Base-by-base conservation (phyloP, 2,797 vertebrate species). In the Anguilla anguilla region DNA sequence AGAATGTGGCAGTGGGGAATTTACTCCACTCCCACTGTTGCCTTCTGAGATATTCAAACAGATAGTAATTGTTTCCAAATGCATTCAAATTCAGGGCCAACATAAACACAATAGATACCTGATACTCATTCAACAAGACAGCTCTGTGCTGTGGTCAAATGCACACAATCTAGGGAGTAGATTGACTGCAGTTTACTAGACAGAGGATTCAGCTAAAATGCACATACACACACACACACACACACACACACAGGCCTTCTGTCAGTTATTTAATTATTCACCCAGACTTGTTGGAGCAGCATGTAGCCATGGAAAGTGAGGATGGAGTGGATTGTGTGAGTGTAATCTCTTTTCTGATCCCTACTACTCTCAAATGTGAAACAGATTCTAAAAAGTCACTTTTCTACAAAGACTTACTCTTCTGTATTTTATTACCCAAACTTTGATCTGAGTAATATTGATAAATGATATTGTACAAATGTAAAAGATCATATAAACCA, bases 31-130 rank as follows among this genome's bases (percentile, higher is more conserved):
- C 79, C 79, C 79, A 82, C 43, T 49, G 22, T 4, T 51, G 79
- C 79, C 79, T 35, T 81, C 77, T 25, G 77, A 81, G 77, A 82
- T 51, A 82, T 82, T 82, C 43, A n/a, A 46, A 82, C 79, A 82
- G 22, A 82, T 82, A 82, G 51, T 82, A 49, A 82, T 51, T 51
- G 79, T 82, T 82, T 82, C 79, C 43, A 82, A 49, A 49, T 13
- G 43, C 43, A 82, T 51, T 46, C 79, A 82, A 51, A 82, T 51
- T 82, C 79, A n/a, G 43, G 79, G 35, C 79, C 28, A 82, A 49
- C 43, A n/a, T 10, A 82, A 82, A 49, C 79, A 82, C 79, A 82
- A 82, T 49, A 51, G 79, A 51, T 13, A 19, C 43, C 79, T 82
- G 79, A 82, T 51, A 51, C 43, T 51, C 79, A 25, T 82, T 82